A percentile compares a stretch with the other conserved stretches of the same genome.
Conservation (phyloP, 2,113 vertebrate genomes). For the Corvus hawaiiensis region DNA sequence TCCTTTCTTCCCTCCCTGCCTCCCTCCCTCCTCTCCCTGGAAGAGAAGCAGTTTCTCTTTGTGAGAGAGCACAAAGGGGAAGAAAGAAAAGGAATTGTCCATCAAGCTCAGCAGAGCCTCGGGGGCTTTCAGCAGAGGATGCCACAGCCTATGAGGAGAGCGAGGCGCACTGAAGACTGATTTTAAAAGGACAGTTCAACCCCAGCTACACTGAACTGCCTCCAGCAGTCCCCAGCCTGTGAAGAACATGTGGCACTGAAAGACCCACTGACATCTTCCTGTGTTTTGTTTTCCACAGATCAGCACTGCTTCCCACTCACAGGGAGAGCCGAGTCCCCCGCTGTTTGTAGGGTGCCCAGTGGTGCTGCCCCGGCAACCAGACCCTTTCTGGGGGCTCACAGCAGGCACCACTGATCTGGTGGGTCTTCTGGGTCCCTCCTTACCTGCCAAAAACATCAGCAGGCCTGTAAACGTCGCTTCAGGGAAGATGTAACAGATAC, state of each 20-base stretch:
- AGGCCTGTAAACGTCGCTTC: not conserved
- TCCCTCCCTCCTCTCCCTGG: not conserved
- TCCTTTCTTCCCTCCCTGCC: not conserved
- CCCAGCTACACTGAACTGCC: not conserved
- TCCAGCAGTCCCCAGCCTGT: not conserved
- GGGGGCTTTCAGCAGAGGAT: slow-evolving; percentile 49
- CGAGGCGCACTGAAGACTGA: not conserved
- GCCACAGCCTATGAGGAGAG: slow-evolving; percentile 22
- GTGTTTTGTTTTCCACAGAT: not conserved
- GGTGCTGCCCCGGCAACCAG: not conserved
- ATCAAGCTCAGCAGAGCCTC: slow-evolving; percentile 54
- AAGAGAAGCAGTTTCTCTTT: slow-evolving; percentile 52
- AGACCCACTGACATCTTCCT: not conserved
- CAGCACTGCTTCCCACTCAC: not conserved
- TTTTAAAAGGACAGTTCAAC: slow-evolving; percentile 37
- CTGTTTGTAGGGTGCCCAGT: rapidly evolving
- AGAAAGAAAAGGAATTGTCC: slow-evolving; percentile 62
- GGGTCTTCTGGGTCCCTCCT: not conserved
- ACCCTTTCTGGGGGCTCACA: rapidly evolving
- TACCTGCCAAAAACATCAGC: not conserved
- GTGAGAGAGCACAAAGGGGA: slow-evolving; percentile 49
- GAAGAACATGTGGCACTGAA: slow-evolving; percentile 1
- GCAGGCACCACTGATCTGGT: not conserved
- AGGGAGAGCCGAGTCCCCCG: rapidly evolving
- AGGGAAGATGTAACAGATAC: not conserved